Evolutionary conservation across 2,797 vertebrate genomes (phyloP), one percentile per base, ranked within the genome.

Genomic region (Gobionotothen gibberifrons): DNA sequence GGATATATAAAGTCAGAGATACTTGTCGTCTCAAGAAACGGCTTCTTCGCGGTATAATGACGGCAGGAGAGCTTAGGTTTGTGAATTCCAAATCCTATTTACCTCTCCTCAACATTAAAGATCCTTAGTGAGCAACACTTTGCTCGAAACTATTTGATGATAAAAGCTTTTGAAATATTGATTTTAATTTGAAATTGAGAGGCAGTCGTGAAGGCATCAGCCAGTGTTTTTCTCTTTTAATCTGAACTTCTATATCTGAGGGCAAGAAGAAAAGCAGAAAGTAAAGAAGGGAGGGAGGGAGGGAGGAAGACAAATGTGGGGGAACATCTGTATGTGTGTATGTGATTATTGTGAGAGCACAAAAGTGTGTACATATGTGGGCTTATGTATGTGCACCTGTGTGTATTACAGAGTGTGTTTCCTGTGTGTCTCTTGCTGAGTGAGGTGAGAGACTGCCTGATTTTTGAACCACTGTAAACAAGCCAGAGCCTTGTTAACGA

Each of bases 171-270:
- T 88, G 83, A 93, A 87, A 90, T 81, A 88, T 89, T 87, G 83
- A 92, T 91, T 90, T 92, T 74, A 92, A 90, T 85, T 75, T 92
- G 85, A 90, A 90, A 90, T 86, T 85, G 81, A 85, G 82, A 89
- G 62, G 79, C 69, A 64, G 78, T 72, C 7, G 55, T 72, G 73
- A 72, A 87, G 77, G 77, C 68, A 76, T 83, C 85, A 69, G 78
- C 87, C 74, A 67, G 46, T 83, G 76, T 85, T 86, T 88, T 82
- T 79, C 70, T 59, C 51, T 73, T 85, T 85, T 81, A 85, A 87
- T 85, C 73, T 78, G 12, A 87, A 84, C 68, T 78, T 88, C 71
- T 88, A 81, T 56, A 83, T 78, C 55, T 52, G 47, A 61, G 68
- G 80, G 81, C 66, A 73, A 66, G 73, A 51, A 54, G 62, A 81